phyloP scores from a whole-genome alignment of 2,888 invertebrate species.

The Diarsia brunnea region DNA sequence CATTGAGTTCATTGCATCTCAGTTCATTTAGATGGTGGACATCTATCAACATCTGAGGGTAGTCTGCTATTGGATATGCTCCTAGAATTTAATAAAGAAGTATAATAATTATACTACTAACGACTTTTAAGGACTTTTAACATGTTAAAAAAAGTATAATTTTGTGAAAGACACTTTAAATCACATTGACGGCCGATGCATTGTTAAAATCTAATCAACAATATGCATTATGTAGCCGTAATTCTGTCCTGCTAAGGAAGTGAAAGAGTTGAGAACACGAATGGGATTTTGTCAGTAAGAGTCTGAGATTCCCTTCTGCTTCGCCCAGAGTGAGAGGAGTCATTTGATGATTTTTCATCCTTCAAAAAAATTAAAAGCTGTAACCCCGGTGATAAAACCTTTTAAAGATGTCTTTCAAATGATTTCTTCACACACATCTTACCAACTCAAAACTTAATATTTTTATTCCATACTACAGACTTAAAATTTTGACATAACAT shows the following conservation, averaged over 20 bases:
- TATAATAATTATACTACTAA: background rate
- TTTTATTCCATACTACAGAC: too few species aligned
- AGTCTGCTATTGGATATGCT: constrained; percentile 78
- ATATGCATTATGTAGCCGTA: background rate
- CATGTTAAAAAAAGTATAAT: too few species aligned
- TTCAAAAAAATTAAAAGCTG: too few species aligned
- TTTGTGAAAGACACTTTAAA: too few species aligned
- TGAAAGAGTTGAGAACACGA: too few species aligned
- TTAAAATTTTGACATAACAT: too few species aligned
- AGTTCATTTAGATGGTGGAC: constrained; percentile 91
- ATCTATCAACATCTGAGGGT: constrained; percentile 90
- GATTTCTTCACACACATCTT: background rate
- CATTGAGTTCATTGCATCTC: constrained; percentile 72
- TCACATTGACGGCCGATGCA: background rate
- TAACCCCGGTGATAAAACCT: background rate
- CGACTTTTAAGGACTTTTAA: background rate
- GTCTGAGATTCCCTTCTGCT: too few species aligned
- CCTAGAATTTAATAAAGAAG: constrained; percentile 72
- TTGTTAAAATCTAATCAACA: background rate
- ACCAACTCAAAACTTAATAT: background rate
- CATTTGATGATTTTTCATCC: too few species aligned
- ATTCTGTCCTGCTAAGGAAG: too few species aligned
- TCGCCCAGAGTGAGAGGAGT: too few species aligned
- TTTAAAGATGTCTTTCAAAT: background rate
- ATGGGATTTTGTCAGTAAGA: too few species aligned